These are phyloP conservation scores for Tapera naevia DNA, from an alignment of 2,797 vertebrate genomes.

Conservation along the genomic window DNA sequence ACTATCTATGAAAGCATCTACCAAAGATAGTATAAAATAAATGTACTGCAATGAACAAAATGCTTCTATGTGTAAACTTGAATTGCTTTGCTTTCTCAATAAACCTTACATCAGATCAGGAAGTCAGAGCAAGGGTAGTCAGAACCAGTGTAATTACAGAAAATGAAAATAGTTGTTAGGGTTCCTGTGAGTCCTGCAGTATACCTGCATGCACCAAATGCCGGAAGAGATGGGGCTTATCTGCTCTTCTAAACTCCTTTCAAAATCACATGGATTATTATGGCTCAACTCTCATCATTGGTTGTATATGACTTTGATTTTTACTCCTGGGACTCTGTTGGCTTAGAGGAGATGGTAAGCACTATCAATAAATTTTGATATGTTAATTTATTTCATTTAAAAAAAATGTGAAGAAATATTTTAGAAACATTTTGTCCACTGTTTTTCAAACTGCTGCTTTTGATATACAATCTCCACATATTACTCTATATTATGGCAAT, in stretches of 20 bases:
- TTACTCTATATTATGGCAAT: not conserved
- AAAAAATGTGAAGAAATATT: not conserved
- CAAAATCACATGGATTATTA: not conserved
- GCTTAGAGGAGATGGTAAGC: not conserved
- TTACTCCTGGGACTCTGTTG: not conserved
- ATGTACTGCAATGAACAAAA: not conserved
- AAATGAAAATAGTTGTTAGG: not conserved
- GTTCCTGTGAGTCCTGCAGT: not conserved
- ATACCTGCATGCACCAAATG: not conserved
- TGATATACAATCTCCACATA: not conserved
- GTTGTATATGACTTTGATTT: not conserved
- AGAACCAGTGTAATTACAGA: not conserved
- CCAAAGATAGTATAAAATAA: not conserved
- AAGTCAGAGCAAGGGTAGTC: not conserved
- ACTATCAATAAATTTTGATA: not conserved
- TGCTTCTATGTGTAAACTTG: not conserved
- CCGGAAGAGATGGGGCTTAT: not conserved
- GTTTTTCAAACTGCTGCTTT: not conserved
- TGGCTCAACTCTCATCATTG: fast-evolving
- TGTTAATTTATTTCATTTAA: not conserved
- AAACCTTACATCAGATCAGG: not conserved
- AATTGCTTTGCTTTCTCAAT: not conserved
- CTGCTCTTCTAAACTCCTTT: not conserved
- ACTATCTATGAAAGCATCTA: not conserved
- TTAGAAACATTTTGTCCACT: not conserved